Evolutionary conservation across 2,113 vertebrate genomes (phyloP), one percentile per base, ranked within the genome.

Genomic region (Oryzias javanicus): DNA sequence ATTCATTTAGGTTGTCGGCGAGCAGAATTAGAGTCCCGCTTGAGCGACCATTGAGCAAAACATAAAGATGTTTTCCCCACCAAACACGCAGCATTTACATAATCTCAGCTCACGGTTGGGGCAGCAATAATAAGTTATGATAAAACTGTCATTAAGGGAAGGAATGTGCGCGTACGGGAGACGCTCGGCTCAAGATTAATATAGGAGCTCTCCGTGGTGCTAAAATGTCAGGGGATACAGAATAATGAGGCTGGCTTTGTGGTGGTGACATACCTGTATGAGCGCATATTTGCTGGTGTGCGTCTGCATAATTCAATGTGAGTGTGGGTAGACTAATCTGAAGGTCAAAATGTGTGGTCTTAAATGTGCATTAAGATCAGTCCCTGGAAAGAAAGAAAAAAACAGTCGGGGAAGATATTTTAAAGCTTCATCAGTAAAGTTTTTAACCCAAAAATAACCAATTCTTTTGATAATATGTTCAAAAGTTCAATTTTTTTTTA

Each of bases 1-100:
- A 89, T 91, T 91, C 78, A 86, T 89, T 91, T 85, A 84, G 76
- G 50, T 83, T 77, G 81, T 84, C 79, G 42, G 68, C 49, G 71
- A 78, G 86, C 74, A 81, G 88, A 90, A 91, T 90, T 89, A 86
- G 86, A 85, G 89, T 88, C 76, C 78, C 71, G 84, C 86, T 80
- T 86, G 67, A 90, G 81, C 57, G 64, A 82, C 76, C 83, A 50
- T 77, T 59, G 78, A 78, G 81, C 59, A 76, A 88, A 84, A 82
- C 84, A 88, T 79, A 71, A 83, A 84, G 84, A 78, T 75, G 80
- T 83, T 85, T 86, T 58, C 70, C 29, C 19, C 67, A 79, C 81
- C 74, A 76, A 83, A 86, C 66, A 82, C 58, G 27, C 19, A 2
- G 25, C 70, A 90, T 91, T 90, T 89, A 78, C 87, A 89, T 91